These are phyloP conservation scores for Nymphalis urticae DNA, from an alignment of 2,888 invertebrate species.

Conservation along the genomic window DNA sequence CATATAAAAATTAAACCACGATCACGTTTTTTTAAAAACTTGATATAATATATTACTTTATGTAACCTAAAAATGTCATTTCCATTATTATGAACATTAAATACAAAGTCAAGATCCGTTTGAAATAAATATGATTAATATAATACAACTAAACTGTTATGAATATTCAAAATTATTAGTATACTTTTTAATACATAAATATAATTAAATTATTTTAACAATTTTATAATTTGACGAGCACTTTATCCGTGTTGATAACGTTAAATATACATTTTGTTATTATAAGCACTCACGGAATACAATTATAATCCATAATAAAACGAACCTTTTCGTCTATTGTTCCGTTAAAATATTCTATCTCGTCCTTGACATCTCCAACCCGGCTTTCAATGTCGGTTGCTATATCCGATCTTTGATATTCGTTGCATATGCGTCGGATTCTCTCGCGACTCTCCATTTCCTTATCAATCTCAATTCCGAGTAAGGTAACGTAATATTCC, in stretches of 20 bases:
- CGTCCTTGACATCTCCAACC: slow-evolving; percentile 68
- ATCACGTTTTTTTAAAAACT: too few relatives aligned
- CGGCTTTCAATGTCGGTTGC: slow-evolving; percentile 62
- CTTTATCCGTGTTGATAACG: too few relatives aligned
- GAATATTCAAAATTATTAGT: neutral
- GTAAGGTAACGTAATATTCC: slow-evolving; percentile 88
- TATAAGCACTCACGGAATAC: neutral
- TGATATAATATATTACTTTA: too few relatives aligned
- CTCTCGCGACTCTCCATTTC: slow-evolving; percentile 69
- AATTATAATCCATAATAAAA: neutral
- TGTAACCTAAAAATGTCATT: too few relatives aligned
- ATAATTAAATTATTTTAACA: too few relatives aligned
- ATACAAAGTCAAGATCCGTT: too few relatives aligned
- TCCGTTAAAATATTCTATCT: slow-evolving; percentile 70
- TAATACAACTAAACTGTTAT: neutral
- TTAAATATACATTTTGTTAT: too few relatives aligned
- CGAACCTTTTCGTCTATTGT: slow-evolving; percentile 61
- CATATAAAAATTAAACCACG: too few relatives aligned
- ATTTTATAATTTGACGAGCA: too few relatives aligned
- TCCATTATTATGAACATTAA: too few relatives aligned
- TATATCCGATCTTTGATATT: slow-evolving; percentile 76
- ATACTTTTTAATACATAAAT: too few relatives aligned
- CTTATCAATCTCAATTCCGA: slow-evolving; percentile 72
- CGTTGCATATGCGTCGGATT: slow-evolving; percentile 79
- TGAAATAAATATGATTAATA: neutral